Evolutionary conservation across 2,113 vertebrate species (phyloP).

Genomic region (Athene cunicularia): DNA sequence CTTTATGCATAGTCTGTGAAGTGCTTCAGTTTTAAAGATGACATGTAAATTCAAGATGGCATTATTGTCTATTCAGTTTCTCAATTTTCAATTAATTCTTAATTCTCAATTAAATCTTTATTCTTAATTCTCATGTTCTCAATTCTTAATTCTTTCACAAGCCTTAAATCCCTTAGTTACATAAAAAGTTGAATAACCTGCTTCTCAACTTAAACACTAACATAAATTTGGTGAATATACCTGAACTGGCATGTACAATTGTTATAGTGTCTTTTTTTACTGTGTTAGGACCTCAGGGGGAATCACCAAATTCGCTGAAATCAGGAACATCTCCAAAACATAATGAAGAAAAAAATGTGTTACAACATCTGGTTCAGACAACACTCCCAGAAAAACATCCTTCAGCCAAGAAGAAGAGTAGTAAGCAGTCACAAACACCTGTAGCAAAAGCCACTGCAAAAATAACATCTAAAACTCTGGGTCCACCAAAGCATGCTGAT

Average conservation of each 20-base stretch:
- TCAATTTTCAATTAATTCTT: not conserved
- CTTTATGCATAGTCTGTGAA: not conserved
- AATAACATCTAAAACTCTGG: slow-evolving; percentile 63
- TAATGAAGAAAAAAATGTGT: slow-evolving; percentile 82
- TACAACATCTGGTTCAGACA: slow-evolving; percentile 68
- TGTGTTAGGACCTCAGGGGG: slow-evolving; percentile 78
- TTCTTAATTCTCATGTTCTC: not conserved
- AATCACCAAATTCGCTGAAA: slow-evolving; percentile 77
- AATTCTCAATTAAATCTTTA: no score
- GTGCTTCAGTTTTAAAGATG: not conserved
- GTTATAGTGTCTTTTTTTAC: not conserved
- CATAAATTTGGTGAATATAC: not conserved
- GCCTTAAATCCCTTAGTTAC: not conserved
- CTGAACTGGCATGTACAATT: not conserved
- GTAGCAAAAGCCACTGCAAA: slow-evolving; percentile 78
- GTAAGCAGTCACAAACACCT: slow-evolving; percentile 70
- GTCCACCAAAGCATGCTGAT: slow-evolving; percentile 68
- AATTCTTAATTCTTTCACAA: not conserved
- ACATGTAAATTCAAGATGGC: not conserved
- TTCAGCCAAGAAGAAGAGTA: slow-evolving; percentile 79
- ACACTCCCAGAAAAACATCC: slow-evolving; percentile 61
- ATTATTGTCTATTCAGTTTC: not conserved
- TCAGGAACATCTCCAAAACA: slow-evolving; percentile 80
- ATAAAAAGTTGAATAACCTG: not conserved
- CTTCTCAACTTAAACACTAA: not conserved